These are phyloP conservation scores for Enteromius trimaculatus DNA, from an alignment of 2,797 vertebrate species.

Conservation along the genomic window DNA sequence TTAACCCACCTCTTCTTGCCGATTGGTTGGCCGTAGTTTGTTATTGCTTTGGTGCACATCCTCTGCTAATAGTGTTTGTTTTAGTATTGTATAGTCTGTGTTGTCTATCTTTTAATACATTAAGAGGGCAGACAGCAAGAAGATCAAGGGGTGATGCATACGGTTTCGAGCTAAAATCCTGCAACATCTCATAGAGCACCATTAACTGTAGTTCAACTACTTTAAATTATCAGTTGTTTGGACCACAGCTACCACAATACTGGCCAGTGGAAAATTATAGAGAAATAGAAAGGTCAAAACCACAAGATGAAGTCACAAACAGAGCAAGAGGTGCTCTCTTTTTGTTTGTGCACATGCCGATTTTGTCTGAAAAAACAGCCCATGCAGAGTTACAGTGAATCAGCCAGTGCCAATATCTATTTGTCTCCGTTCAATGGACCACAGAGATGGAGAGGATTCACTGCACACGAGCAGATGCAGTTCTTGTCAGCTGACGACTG, in stretches of 20 bases:
- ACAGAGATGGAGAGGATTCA: conserved; percentile 18
- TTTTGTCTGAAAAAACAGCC: conserved; percentile 14
- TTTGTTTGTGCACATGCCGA: background rate
- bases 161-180: too few relatives aligned
- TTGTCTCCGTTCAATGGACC: conserved; percentile 23
- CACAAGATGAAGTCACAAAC: background rate
- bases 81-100: too few relatives aligned
- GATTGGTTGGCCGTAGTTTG: too few relatives aligned
- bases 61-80: too few relatives aligned
- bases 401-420: conserved; percentile 42
- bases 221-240: background rate
- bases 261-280: background rate
- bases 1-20: too few relatives aligned
- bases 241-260: background rate
- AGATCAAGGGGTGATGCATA: too few relatives aligned
- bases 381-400: conserved; percentile 37
- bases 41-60: too few relatives aligned
- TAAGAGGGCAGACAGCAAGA: too few relatives aligned
- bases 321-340: background rate
- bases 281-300: background rate
- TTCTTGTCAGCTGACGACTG: conserved; percentile 65
- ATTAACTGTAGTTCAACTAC: background rate
- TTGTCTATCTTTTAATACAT: too few relatives aligned
- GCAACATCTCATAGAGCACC: too few relatives aligned
- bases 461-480: conserved; percentile 55